Evolutionary conservation across 2,888 invertebrate genomes (phyloP), one percentile per base, ranked within the genome.

Genomic region (Cremastobaeus sp.): DNA sequence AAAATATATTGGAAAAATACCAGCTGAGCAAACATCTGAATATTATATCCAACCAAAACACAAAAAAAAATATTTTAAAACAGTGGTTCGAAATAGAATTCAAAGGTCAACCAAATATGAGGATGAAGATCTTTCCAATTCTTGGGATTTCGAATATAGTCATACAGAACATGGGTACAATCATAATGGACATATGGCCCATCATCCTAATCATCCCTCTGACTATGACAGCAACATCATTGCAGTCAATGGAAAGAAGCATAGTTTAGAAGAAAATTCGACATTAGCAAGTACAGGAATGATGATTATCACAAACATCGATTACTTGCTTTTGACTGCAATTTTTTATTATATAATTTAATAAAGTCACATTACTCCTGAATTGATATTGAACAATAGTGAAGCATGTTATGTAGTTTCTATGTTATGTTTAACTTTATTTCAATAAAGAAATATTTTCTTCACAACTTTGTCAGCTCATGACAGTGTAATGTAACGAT

Each of bases 1-100:
- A 4, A 57, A 34, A 4, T 57, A 66, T 15, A 5, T 57, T 8
- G 66, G 66, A 1, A 55, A 66, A 21, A 4, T 66, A 2, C 66
- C 66, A 1, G 66, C 66, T 8, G 66, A 66, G 11, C 35, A 57
- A 90, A 91, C 15, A 91, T 92, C 0, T 78, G 85, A 3, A 90
- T 90, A 9, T 88, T 89, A 79, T 78, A 90, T 52, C 88, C 88
- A 8, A 25, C 78, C 81, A 88, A 20, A 85, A 34, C 57, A 4
- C 55, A 65, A 28, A 41, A 54, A 14, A 66, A 48, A 18, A 12
- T 14, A 1, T 35, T 5, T 60, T 77, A 12, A 72, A 77, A n/a
- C n/a, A n/a, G n/a, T n/a, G n/a, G n/a, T n/a, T n/a, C n/a, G n/a
- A 2, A 64, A 65, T 1, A 76, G 84, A 43, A 64, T 76, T 2